Base-by-base conservation (phyloP, 92 coral and sea anemone genomes). In the Phenganax stokvisi region DNA sequence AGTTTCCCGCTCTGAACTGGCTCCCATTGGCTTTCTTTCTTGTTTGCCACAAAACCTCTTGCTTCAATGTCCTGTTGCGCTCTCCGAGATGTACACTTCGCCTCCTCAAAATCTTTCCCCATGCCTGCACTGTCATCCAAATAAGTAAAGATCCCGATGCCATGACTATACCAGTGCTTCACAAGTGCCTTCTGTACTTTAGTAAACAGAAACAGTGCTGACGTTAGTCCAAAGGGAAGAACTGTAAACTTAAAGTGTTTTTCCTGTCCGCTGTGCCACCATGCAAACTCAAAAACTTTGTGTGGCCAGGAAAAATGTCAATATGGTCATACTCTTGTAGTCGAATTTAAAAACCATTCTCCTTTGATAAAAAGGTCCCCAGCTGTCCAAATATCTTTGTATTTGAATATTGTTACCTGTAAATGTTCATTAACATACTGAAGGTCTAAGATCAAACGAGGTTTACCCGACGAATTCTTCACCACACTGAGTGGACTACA, bases 111-210 rank as follows among this genome's bases (percentile, higher is more conserved):
- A 59, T 29, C 75, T 53, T 63, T 65, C 57, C 85, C 89, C 3
- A 86, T 87, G 0, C 87, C 88, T 52, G 88, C 86, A 30, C 89
- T 89, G 74, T 90, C 89, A 56, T 90, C 89, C 73, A 89, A 82
- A 60, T 89, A 89, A n/a, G 83, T 84, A 53, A 84, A 71, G 8
- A 86, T 76, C 12, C 89, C 17, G 27, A 81, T 81, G 10, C 92
- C 92, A 44, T 70, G 72, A 13, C 70, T 65, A 15, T 88, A 60
- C 88, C 89, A 89, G 80, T 86, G 74, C 17, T 76, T 80, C 30
- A 88, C 89, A 17, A 88, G 65, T 2, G 85, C 83, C 54, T 75
- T 80, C 58, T 85, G 89, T 53, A 89, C 75, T 61, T 77, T 88
- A 0, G 88, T 85, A 55, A 85, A 88, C 10, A 86, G 66, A 71